Percentiles rank a stretch among this genome's conserved stretches.
These are phyloP conservation scores for Leptosomus discolor DNA, from an alignment of 2,113 vertebrate genomes.

Conservation along the genomic window DNA sequence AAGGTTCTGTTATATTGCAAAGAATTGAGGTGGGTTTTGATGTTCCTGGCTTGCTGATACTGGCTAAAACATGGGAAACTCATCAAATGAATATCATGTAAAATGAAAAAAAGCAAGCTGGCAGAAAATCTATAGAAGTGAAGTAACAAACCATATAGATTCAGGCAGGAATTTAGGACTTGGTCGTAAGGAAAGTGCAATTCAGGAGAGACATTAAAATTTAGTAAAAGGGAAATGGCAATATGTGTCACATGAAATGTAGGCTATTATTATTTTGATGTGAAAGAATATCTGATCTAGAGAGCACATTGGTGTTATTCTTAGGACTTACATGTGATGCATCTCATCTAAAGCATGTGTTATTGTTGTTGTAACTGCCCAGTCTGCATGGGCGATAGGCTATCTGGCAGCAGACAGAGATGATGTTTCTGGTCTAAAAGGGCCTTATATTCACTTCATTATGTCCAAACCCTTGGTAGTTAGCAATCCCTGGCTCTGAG, in stretches of 20 bases:
- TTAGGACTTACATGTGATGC: not conserved
- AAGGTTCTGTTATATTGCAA: not conserved
- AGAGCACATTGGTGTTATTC: not conserved
- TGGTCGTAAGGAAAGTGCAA: not conserved
- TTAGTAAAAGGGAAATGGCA: not conserved
- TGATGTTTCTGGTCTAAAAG: not conserved
- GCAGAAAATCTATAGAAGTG: not conserved
- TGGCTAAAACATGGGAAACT: not conserved
- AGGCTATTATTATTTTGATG: not conserved
- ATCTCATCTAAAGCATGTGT: not conserved
- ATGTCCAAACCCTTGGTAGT: not conserved
- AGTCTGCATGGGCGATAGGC: not conserved
- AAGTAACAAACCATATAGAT: not conserved
- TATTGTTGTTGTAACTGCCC: not conserved
- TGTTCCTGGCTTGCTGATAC: not conserved
- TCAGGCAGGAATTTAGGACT: not conserved
- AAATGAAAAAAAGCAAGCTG: not conserved
- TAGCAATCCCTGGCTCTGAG: not conserved
- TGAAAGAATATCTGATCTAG: not conserved
- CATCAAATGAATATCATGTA: not conserved
- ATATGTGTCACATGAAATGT: not conserved
- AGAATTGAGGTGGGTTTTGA: accelerated
- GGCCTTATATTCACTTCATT: not conserved
- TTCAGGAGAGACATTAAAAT: not conserved
- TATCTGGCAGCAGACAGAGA: not conserved